These are phyloP conservation scores for Aotus griseimembra DNA, from an alignment of 2,797 vertebrate genomes.

Conservation along the genomic window DNA sequence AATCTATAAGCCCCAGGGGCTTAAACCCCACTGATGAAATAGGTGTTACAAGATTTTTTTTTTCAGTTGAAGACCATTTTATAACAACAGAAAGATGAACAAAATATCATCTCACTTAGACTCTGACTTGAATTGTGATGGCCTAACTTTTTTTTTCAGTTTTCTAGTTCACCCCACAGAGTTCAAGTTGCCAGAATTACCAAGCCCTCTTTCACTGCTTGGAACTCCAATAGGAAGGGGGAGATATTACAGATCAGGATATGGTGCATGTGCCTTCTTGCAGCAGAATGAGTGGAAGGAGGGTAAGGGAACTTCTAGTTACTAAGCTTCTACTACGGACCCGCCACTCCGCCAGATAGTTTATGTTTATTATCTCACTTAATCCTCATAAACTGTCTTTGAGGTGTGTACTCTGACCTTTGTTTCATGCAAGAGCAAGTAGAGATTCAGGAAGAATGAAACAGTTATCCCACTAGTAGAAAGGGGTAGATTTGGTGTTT, in stretches of 20 bases:
- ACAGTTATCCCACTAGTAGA: not conserved
- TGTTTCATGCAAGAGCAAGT: constrained; percentile 10
- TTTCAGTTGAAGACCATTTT: not conserved
- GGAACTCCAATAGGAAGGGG: accelerated
- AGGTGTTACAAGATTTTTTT: not conserved
- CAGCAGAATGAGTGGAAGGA: not conserved
- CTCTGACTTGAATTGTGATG: not conserved
- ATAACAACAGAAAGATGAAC: not conserved
- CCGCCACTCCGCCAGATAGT: not conserved
- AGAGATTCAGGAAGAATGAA: not conserved
- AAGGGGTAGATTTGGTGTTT: not conserved
- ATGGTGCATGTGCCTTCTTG: not conserved
- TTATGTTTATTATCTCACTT: not conserved
- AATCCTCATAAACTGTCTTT: not conserved
- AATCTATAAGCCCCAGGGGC: not conserved
- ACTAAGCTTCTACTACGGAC: not conserved
- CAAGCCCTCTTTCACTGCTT: not conserved
- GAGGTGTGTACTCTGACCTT: not conserved
- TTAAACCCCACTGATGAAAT: not conserved
- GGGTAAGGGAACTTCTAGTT: not conserved
- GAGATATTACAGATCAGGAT: not conserved
- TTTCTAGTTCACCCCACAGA: not conserved
- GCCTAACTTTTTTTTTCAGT: not conserved
- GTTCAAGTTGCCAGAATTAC: not conserved
- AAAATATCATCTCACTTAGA: not conserved